These are phyloP conservation scores for Alligator mississippiensis DNA, from an alignment of 2,113 vertebrate genomes.

Conservation along the genomic window DNA sequence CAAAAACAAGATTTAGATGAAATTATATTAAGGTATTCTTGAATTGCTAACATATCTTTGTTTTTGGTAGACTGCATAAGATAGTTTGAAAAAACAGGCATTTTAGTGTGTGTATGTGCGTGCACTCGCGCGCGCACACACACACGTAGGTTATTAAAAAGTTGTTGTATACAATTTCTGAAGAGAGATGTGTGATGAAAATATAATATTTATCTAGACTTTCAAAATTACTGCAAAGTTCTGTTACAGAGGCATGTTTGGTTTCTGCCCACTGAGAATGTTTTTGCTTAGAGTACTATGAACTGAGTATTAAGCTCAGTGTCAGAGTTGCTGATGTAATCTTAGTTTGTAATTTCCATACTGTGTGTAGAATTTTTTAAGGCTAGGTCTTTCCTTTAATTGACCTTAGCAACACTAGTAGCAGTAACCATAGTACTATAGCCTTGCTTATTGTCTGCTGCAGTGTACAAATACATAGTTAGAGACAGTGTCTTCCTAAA, in stretches of 20 bases:
- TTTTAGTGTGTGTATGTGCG: background rate
- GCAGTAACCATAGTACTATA: background rate
- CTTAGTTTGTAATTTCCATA: background rate
- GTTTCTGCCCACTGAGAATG: background rate
- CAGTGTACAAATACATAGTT: background rate
- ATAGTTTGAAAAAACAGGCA: background rate
- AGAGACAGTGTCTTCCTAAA: background rate
- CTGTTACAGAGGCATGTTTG: background rate
- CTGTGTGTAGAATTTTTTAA: background rate
- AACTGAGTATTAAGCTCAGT: background rate
- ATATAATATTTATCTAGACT: background rate
- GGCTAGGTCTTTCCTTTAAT: background rate
- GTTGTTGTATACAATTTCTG: background rate
- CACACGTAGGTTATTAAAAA: background rate
- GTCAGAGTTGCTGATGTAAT: background rate
- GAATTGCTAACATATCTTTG: background rate
- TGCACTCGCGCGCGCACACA: background rate
- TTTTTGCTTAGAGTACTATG: background rate
- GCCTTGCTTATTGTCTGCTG: background rate
- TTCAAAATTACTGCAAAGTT: background rate
- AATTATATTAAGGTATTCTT: background rate
- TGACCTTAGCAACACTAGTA: background rate
- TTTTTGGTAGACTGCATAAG: background rate
- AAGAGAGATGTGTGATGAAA: background rate
- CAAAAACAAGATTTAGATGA: background rate